Percentiles rank a stretch among this genome's conserved stretches.
phyloP scores from a whole-genome alignment of 2,797 vertebrate genomes.

The Percopsis omiscomaycus region DNA sequence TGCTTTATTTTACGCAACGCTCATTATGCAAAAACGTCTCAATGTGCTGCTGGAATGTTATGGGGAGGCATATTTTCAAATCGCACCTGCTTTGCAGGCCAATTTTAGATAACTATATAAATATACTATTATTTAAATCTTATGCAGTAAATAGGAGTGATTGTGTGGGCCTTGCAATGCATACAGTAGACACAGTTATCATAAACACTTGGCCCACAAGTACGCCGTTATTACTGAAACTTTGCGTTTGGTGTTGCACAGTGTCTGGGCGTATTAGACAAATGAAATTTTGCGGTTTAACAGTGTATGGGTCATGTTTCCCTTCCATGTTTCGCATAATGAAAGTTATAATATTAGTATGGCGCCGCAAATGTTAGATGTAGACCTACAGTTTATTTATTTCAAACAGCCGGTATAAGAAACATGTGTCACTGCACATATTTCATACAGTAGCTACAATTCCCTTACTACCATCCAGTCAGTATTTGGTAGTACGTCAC shows the following conservation, averaged over 20 bases:
- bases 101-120: conserved; percentile 23
- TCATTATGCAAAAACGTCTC: too few species aligned
- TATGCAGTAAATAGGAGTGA: conserved; percentile 49
- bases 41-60: conserved; percentile 12
- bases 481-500: conserved; percentile 24
- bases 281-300: conserved; percentile 10
- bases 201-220: conserved; percentile 32
- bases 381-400: not conserved
- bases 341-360: conserved; percentile 23
- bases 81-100: conserved; percentile 27
- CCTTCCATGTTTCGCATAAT: conserved; percentile 15
- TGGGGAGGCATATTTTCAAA: conserved; percentile 15
- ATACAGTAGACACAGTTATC: conserved; percentile 34
- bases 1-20: too few species aligned
- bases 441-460: conserved; percentile 17
- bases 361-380: conserved; percentile 24
- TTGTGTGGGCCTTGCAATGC: conserved; percentile 43
- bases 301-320: conserved; percentile 3
- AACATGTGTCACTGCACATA: conserved; percentile 20
- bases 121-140: conserved; percentile 36
- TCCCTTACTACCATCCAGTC: conserved; percentile 12
- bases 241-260: conserved; percentile 28
- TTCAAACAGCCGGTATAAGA: conserved; percentile 20
- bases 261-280: conserved; percentile 21
- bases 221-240: conserved; percentile 19